Base-by-base conservation (phyloP, 1,140 invertebrate genomes). In the Periplaneta americana region DNA sequence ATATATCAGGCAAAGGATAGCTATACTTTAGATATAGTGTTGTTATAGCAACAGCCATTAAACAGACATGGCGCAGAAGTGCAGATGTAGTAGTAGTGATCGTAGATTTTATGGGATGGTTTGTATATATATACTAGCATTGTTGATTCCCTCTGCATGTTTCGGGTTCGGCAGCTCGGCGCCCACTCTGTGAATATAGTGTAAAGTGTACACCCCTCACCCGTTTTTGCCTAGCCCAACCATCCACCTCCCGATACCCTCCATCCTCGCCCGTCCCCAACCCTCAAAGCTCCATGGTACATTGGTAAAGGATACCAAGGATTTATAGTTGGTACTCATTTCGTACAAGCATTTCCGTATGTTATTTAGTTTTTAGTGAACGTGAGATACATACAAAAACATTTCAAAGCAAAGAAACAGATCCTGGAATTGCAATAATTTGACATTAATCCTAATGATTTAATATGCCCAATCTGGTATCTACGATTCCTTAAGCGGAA, bases 71-170 rank as follows among this genome's bases (percentile, higher is more conserved):
- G 74, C 74, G 74, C n/a, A n/a, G 33, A 75, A 75, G n/a, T 75
- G n/a, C n/a, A n/a, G n/a, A 75, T 34, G 28, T 78, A 78, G 76
- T 9, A 10, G 5, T 78, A 78, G 76, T 39, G 35, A 39, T n/a
- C 74, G 35, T 78, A 78, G 76, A 28, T 34, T 34, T 39, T 28
- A 36, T 39, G 17, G n/a, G 35, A 39, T 34, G 76, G 76, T 78
- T 78, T 78, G 76, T 78, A 78, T 39, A 78, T 75, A 75, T 36
- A 78, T 11, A 39, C 35, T 78, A 78, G 76, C 76, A 31, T 78
- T 78, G 35, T 34, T 39, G 15, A 13, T 78, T 78, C 76, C 76
- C 35, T 39, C 28, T 31, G 76, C 34, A 78, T 78, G 28, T 34
- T 78, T 78, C 34, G 34, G 34, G 76, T 66, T 66, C 28, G 48